Base-by-base conservation (phyloP, 2,888 invertebrate genomes). In the Hirtodrosophila trivittata region DNA sequence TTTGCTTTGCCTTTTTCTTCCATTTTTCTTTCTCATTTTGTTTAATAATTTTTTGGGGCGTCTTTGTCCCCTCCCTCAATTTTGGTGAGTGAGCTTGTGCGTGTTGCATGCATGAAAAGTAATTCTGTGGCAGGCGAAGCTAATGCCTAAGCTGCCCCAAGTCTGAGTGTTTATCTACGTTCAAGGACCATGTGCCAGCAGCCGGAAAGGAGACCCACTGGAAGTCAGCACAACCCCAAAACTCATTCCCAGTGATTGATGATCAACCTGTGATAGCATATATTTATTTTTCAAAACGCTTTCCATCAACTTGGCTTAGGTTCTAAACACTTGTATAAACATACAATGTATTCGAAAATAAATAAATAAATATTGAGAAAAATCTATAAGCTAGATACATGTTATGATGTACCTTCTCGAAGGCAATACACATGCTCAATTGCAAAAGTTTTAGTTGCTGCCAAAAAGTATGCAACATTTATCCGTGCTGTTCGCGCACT, bases 41-140 rank as follows among this genome's bases (percentile, higher is more conserved):
- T 58, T 68, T 63, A 62, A 56, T 60, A 62, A 73, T 68, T 59
- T 51, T 50, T 43, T 52, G 63, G 30, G 42, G 33, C 42, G 49
- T 37, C 25, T 30, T 21, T 33, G 4, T 12, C 21, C 25, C 14
- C 10, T 32, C 3, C 7, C 9, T n/a, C 7, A 32, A 4, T 32
- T n/a, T n/a, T 32, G 32, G 32, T 32, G 32, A 7, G n/a, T 42
- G 33, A 13, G 32, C 18, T 10, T 16, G 10, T n/a, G 38, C 12
- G 33, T 12, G 33, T 25, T 13, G 60, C 47, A 26, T 49, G 60
- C 49, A 38, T 56, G 37, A 43, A 37, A 67, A 54, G 49, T 68
- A 41, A 70, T 70, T 68, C 68, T 62, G 74, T 50, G 63, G 68
- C 68, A 73, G 50, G 57, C 63, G 16, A 32, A 62, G 62, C 57